A percentile compares a stretch with the other conserved stretches of the same genome.
Evolutionary conservation across 2,797 vertebrate species (phyloP).

Genomic region (Hypotaenidia okinawae): DNA sequence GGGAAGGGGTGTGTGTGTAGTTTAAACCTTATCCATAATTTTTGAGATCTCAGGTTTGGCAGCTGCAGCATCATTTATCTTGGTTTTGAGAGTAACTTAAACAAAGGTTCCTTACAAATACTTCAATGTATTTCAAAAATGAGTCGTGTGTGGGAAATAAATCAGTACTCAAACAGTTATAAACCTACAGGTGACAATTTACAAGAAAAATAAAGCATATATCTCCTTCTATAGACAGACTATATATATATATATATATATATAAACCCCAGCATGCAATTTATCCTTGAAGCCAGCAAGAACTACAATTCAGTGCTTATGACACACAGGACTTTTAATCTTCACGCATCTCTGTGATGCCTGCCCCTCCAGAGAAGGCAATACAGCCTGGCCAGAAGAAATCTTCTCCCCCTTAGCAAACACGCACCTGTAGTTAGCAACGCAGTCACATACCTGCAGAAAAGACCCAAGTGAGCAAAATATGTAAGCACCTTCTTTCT

Average conservation of each 20-base stretch:
- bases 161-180: not conserved
- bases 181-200: not conserved
- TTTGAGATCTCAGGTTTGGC: not conserved
- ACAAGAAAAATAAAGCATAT: not conserved
- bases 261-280: not conserved
- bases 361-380: not conserved
- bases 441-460: fast-evolving
- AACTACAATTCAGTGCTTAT: not conserved
- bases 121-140: not conserved
- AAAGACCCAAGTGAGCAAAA: not conserved
- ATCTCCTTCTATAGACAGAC: not conserved
- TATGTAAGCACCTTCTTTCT: not conserved
- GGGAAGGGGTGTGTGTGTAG: fast-evolving
- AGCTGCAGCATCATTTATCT: not conserved
- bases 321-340: not conserved
- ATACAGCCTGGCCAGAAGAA: not conserved
- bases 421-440: not conserved
- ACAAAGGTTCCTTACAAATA: not conserved
- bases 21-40: not conserved
- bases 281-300: not conserved
- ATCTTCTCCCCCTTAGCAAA: not conserved
- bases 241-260: not conserved
- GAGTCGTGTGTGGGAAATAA: not conserved
- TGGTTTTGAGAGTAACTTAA: not conserved
- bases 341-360: not conserved